Evolutionary conservation across 2,797 vertebrate genomes (phyloP).

Genomic region (Brotogeris chrysoptera): DNA sequence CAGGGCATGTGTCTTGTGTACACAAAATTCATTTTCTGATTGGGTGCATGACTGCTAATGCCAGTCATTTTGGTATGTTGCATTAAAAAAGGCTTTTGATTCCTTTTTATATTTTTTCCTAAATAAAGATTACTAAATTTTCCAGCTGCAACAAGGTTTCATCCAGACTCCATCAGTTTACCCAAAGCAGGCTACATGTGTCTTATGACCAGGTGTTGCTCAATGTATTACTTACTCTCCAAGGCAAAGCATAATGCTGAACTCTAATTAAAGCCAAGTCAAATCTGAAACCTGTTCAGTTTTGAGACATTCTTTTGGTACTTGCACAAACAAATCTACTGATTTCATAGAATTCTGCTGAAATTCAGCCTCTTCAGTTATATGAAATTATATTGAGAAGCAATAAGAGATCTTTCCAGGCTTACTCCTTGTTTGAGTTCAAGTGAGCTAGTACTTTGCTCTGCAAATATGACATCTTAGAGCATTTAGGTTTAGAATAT

Average conservation of each 20-base stretch:
- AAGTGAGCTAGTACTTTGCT: not conserved
- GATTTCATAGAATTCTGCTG: not conserved
- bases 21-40: not conserved
- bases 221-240: not conserved
- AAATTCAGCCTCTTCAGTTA: not conserved
- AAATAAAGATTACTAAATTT: not conserved
- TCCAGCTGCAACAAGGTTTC: not conserved
- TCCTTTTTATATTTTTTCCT: not conserved
- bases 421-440: not conserved
- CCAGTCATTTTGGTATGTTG: not conserved
- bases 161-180: not conserved
- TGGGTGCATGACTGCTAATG: not conserved
- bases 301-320: not conserved
- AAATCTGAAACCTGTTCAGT: not conserved
- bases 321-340: not conserved
- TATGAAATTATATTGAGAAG: not conserved
- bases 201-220: not conserved
- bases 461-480: not conserved
- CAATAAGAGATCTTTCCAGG: not conserved
- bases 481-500: not conserved
- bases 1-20: not conserved
- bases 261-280: not conserved
- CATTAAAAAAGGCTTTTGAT: not conserved
- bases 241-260: not conserved
- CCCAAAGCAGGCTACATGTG: not conserved